Evolutionary conservation across 2,113 vertebrate species (phyloP).

Genomic region (Onychostruthus taczanowskii): DNA sequence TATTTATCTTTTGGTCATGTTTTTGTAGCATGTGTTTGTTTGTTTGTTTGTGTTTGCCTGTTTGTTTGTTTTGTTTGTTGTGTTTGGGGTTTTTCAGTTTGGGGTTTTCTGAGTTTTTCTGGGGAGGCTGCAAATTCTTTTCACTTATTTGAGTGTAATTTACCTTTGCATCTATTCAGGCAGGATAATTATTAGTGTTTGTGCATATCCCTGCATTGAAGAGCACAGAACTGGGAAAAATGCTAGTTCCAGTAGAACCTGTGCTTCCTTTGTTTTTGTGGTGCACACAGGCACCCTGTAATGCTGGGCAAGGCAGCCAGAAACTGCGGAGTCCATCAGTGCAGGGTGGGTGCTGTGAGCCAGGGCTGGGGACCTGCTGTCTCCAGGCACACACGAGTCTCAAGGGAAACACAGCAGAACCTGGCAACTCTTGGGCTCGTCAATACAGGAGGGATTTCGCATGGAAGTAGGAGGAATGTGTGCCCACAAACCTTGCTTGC

Average conservation of each 20-base stretch:
- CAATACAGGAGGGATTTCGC: not conserved
- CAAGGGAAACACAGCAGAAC: not conserved
- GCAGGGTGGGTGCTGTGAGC: accelerated
- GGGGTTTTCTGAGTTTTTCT: not conserved
- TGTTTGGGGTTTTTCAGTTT: not conserved
- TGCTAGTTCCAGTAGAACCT: not conserved
- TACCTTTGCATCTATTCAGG: not conserved
- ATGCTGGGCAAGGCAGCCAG: not conserved
- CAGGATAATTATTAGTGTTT: not conserved
- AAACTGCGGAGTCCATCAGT: not conserved
- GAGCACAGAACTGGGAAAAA: not conserved
- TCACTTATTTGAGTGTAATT: not conserved
- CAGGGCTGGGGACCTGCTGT: not conserved
- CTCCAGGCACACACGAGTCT: not conserved
- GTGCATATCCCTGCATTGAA: not conserved
- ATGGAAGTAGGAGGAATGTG: accelerated
- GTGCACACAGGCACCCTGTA: too few species aligned
- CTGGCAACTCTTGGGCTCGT: accelerated
- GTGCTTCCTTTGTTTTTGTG: not conserved
- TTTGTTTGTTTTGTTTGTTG: not conserved
- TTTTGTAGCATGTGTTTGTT: not conserved
- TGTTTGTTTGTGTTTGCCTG: not conserved
- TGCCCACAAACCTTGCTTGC: not conserved
- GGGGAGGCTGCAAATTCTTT: not conserved
- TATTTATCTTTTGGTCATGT: not conserved